Conservation (phyloP, 2,113 vertebrate genomes). For the Silurus glanis region DNA sequence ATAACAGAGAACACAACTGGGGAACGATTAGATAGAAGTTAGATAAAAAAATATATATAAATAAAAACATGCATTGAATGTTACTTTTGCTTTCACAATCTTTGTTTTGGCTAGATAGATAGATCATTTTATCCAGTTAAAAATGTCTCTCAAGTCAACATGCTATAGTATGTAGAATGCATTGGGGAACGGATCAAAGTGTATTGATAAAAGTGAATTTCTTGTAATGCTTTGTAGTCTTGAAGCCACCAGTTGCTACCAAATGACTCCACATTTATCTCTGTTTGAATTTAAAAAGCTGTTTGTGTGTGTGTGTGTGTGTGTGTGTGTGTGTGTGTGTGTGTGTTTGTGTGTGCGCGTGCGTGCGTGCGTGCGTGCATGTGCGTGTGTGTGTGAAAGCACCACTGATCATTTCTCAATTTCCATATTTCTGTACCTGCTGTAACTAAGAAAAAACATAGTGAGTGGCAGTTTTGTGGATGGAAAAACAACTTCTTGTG, state of each 20-base stretch:
- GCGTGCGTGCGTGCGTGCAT: not conserved
- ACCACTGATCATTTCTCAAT: not conserved
- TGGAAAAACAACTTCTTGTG: too few relatives aligned
- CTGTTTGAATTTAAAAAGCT: not conserved
- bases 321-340: not conserved
- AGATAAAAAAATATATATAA: not conserved
- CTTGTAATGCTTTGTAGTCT: not conserved
- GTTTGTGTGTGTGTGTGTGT: not conserved
- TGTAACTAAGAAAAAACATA: too few relatives aligned
- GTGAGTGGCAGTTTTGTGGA: too few relatives aligned
- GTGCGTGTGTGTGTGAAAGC: not conserved
- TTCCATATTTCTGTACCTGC: too few relatives aligned
- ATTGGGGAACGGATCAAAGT: not conserved
- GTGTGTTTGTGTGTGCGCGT: not conserved
- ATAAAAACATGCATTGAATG: not conserved
- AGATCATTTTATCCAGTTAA: too few relatives aligned
- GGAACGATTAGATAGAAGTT: not conserved
- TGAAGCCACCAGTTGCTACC: not conserved
- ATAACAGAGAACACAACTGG: not conserved
- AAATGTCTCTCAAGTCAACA: not conserved
- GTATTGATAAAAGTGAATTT: not conserved
- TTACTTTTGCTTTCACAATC: not conserved
- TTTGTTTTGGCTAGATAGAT: not conserved
- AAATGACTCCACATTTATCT: not conserved
- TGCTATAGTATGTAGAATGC: not conserved